Base-by-base conservation (phyloP, 2,888 invertebrate genomes). In the Megalurothrips usitatus region DNA sequence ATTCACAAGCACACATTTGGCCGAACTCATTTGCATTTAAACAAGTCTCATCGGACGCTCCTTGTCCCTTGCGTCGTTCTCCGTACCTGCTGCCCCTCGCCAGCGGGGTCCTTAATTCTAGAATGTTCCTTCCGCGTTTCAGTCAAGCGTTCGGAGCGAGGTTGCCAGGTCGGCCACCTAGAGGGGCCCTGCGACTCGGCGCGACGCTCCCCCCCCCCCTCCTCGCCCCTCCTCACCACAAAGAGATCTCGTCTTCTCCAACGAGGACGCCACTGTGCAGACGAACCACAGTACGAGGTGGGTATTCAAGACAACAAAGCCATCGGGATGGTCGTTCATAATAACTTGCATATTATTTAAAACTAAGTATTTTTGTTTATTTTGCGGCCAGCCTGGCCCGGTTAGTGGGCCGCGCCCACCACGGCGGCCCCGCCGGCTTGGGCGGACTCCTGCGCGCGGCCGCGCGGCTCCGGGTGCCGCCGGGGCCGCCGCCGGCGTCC, bases 21-120 rank as follows among this genome's bases (percentile, higher is more conserved):
- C 26, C 68, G 68, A 75, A 26, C 68, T 75, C 68, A 75, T 75
- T 75, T 75, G 68, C 68, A 75, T 75, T 75, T 75, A 75, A 75
- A 75, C 68, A 75, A 75, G 68, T 75, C 68, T 75, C 68, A 75
- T 75, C 68, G 68, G 68, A 75, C 68, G 68, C 26, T 75, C 68
- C 68, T 68, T 68, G 68, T 68, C 68, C 17, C 68, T 19, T n/a
- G 23, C 23, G 68, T 11, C 68, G 23, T 23, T 26, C n/a, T 17
- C 58, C 14, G 58, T 58, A 58, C 58, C 58, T 58, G 58, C 58
- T 58, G 17, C n/a, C 14, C 52, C 19, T 43, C 6, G 34, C 34
- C 34, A 43, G 34, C 34, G 34, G n/a, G 34, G 34, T 43, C 34
- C 34, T 43, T 43, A 43, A 43, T 43, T 43, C 34, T 43, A 43